Base-by-base conservation (phyloP, 2,888 invertebrate genomes). In the Watsonalla binaria region DNA sequence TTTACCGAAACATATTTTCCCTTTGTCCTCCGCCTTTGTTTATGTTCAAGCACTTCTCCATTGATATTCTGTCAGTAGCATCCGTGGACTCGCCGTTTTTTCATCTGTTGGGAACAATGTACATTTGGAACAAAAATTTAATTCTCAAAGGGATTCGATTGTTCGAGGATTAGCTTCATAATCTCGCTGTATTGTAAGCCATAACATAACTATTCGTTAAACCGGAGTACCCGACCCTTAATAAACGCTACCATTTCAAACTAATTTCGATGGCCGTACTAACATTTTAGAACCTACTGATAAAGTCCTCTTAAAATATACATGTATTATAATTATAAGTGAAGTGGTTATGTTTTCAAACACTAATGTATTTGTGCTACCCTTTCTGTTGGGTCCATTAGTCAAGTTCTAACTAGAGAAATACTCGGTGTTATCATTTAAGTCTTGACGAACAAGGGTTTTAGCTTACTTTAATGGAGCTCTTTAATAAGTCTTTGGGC, bases 401-500 rank as follows among this genome's bases (percentile, higher is more conserved):
- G 64, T 70, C 65, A 68, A 62, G 63, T 64, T 64, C 62, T 60
- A 58, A 58, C 53, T 67, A 58, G 53, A 54, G 59, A 61, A 63
- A 70, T 63, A 66, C 61, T 62, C 61, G 54, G 59, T 74, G 70
- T 72, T 76, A 70, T 72, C 68, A 70, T 76, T 72, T 66, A 70
- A 75, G 72, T 72, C 74, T 73, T 70, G 62, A 69, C 68, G 68
- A 72, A 76, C 70, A 74, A 74, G 72, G 73, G 68, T 68, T 70
- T 73, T 66, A 65, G 67, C 68, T 74, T 65, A 65, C 66, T 68
- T 73, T 78, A 77, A 78, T 80, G 79, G 79, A 75, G 72, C 72
- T 69, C 67, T 73, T 65, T 77, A 73, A 78, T 79, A 78, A 74
- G 65, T 68, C 66, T 74, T 74, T 68, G 61, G 58, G 11, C 33